Evolutionary conservation across 2,797 vertebrate species (phyloP).

Genomic region (Pogoniulus pusillus): DNA sequence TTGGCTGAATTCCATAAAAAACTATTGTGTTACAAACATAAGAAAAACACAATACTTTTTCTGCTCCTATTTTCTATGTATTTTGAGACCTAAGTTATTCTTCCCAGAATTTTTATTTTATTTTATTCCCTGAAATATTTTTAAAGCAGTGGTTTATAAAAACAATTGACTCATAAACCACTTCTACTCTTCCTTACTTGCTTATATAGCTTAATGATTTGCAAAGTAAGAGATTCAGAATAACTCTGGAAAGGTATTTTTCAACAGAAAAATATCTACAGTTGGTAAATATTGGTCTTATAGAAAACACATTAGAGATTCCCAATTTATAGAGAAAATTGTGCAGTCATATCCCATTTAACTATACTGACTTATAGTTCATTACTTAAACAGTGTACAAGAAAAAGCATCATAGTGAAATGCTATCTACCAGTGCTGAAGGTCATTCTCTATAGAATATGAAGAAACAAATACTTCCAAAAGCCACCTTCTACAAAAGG

Average conservation of each 20-base stretch:
- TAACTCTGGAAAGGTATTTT: background rate
- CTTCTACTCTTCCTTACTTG: background rate
- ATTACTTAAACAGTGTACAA: conserved; percentile 46
- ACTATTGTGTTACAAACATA: background rate
- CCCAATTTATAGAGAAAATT: conserved; percentile 40
- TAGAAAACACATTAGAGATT: background rate
- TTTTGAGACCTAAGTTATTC: background rate
- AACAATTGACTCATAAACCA: background rate
- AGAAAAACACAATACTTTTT: background rate
- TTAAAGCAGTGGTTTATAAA: background rate
- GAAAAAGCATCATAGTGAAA: conserved; percentile 11
- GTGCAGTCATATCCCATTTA: conserved; percentile 46
- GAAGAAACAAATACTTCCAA: conserved; percentile 18
- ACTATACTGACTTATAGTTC: background rate
- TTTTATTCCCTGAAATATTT: background rate
- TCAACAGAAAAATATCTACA: conserved; percentile 12
- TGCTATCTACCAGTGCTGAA: conserved; percentile 39
- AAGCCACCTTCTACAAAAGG: background rate
- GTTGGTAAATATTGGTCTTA: conserved; percentile 38
- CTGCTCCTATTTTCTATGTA: background rate
- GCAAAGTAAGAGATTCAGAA: background rate
- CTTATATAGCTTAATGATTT: background rate
- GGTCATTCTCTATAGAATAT: conserved; percentile 57
- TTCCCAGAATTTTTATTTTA: background rate
- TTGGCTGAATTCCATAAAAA: background rate